Evolutionary conservation across 2,113 vertebrate genomes (phyloP).

Genomic region (Heterocephalus glaber): DNA sequence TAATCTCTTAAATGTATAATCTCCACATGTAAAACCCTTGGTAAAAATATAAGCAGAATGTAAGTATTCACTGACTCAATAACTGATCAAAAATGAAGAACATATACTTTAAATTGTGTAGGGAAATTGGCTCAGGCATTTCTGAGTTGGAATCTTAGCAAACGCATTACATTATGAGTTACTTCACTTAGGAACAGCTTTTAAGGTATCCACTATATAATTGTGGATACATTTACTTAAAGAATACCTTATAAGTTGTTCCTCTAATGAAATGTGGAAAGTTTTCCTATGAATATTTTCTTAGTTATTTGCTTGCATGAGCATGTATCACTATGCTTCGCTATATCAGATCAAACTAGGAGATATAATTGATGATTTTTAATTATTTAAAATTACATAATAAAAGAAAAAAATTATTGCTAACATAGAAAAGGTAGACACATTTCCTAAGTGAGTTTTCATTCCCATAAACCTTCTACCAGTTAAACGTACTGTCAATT

Average conservation of each 20-base stretch:
- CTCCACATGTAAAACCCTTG: not conserved
- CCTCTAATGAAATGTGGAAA: not conserved
- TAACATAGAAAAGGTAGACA: not conserved
- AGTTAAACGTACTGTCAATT: not conserved
- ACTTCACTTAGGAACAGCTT: conserved; percentile 48
- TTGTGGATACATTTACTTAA: conserved; percentile 2
- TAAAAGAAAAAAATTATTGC: not conserved
- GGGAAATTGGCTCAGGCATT: conserved; percentile 14
- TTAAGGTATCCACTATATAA: conserved; percentile 33
- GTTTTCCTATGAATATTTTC: not conserved
- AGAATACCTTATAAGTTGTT: conserved; percentile 7
- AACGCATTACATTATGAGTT: not conserved
- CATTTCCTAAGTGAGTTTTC: not conserved
- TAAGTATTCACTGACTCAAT: conserved; percentile 4
- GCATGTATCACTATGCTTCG: not conserved
- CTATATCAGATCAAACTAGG: not conserved
- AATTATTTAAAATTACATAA: not conserved
- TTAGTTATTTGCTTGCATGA: not conserved
- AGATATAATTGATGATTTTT: not conserved
- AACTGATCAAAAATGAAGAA: not conserved
- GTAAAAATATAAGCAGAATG: not conserved
- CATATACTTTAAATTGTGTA: conserved; percentile 5
- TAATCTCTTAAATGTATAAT: not conserved
- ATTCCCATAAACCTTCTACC: not conserved
- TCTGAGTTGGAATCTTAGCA: not conserved